Conservation (phyloP, 2,113 vertebrate species). For the Vombatus ursinus region DNA sequence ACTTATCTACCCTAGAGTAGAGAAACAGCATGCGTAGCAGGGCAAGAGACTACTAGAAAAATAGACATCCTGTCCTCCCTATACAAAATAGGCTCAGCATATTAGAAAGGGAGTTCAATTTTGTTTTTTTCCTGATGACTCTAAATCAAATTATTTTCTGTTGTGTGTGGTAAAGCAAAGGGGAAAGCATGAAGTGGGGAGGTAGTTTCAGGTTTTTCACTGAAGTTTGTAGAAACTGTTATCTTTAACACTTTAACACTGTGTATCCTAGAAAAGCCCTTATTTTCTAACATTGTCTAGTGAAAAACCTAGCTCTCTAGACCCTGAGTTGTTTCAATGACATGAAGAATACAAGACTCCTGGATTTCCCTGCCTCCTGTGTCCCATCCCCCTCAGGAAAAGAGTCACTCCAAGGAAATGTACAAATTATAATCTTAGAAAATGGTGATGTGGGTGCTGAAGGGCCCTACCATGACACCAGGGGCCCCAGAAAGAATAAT, state of each 20-base stretch:
- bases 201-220: not conserved
- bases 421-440: not conserved
- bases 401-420: not conserved
- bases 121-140: not conserved
- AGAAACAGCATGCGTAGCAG: fast-evolving
- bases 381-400: not conserved
- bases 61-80: not conserved
- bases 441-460: not conserved
- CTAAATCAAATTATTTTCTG: not conserved
- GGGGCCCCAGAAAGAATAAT: not conserved
- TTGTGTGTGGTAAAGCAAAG: not conserved
- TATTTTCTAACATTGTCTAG: not conserved
- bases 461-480: not conserved
- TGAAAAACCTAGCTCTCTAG: not conserved
- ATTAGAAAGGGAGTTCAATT: not conserved
- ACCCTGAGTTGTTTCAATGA: not conserved
- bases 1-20: not conserved
- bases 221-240: not conserved
- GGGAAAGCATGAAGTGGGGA: not conserved
- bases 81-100: not conserved
- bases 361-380: not conserved
- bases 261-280: not conserved
- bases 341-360: not conserved
- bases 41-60: not conserved
- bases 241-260: not conserved